Evolutionary conservation across 2,888 invertebrate genomes (phyloP).

Genomic region (Stenichneumon culpator): DNA sequence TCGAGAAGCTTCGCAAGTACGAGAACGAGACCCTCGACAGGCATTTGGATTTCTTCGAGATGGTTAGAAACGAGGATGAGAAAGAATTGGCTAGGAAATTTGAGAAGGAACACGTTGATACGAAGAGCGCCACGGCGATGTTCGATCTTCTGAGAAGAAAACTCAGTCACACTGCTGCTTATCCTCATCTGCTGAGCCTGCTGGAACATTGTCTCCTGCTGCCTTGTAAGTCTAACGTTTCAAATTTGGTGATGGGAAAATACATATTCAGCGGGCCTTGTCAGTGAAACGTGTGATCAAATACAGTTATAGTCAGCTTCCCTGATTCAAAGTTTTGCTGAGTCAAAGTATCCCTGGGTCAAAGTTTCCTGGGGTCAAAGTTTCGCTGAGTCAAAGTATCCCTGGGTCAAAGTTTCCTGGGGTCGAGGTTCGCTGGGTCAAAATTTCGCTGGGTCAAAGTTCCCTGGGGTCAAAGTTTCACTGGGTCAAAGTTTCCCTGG

Average conservation of each 20-base stretch:
- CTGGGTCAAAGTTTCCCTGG: too few relatives aligned
- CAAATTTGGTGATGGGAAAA: too few relatives aligned
- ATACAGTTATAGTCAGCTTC: too few relatives aligned
- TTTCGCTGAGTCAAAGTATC: too few relatives aligned
- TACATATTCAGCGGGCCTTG: too few relatives aligned
- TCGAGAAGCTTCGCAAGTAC: constrained; percentile 96
- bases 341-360: too few relatives aligned
- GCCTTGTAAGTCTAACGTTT: constrained; percentile 88
- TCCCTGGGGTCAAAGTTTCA: not conserved
- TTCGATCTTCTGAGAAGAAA: constrained; percentile 95
- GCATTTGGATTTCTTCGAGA: constrained; percentile 99
- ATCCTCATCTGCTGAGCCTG: constrained; percentile 96
- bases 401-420: too few relatives aligned
- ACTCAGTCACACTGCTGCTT: constrained; percentile 96
- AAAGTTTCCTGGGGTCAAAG: too few relatives aligned
- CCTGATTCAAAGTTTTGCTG: too few relatives aligned
- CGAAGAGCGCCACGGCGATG: constrained; percentile 97
- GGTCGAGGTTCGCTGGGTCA: too few relatives aligned
- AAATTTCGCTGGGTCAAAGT: not conserved
- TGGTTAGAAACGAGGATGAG: constrained; percentile 98
- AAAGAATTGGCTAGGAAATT: constrained; percentile 96
- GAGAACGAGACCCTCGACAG: constrained; percentile 97
- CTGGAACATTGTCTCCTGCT: constrained; percentile 95
- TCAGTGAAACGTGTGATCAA: too few relatives aligned
- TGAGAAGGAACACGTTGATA: constrained; percentile 96